Evolutionary conservation across 2,113 vertebrate genomes (phyloP), one percentile per base, ranked within the genome.

Genomic region (Gymnogyps californianus): DNA sequence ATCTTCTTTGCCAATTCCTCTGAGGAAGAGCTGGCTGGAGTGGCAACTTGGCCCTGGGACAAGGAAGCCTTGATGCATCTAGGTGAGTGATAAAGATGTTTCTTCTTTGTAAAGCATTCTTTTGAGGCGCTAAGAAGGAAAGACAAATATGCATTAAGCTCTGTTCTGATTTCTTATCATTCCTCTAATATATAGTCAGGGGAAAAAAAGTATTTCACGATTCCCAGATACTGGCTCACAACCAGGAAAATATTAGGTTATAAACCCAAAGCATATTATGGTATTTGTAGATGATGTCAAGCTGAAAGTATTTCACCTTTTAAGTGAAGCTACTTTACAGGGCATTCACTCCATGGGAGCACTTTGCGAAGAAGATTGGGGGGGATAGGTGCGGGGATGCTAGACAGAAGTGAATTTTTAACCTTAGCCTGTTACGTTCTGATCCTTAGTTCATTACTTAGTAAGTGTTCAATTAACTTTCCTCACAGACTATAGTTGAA

Each of bases 1-100:
- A 99, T 99, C 98, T 99, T 99, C 98, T 99, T 99, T 97, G 99
- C 99, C 97, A 99, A 99, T 96, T 99, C 99, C 49, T 99, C 99
- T 3, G 99, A 99, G 97, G 99, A 99, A 97, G 99, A 99, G 95
- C 98, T 99, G 97, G 99, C 99, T 42, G 99, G 99, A 92, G 99
- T 99, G 83, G 99, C 99, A 91, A 99, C 99, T 96, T 99, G 99
- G 99, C 99, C 99, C 5, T 99, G 99, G 99, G 99, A 99, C 98
- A 99, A 99, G 96, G 99, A 99, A 94, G 99, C 99, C 74, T 98
- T 99, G 87, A 99, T 99, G 96, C 99, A 99, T 98, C 98, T 99
- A 97, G 99, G 99, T 99, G 96, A 98, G 98, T 92, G 88, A 66
- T 94, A 94, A 85, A 97, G 91, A 93, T 69, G 59, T 96, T 93